These are phyloP conservation scores for Excalfactoria chinensis DNA, from an alignment of 2,113 vertebrate genomes.

Conservation along the genomic window DNA sequence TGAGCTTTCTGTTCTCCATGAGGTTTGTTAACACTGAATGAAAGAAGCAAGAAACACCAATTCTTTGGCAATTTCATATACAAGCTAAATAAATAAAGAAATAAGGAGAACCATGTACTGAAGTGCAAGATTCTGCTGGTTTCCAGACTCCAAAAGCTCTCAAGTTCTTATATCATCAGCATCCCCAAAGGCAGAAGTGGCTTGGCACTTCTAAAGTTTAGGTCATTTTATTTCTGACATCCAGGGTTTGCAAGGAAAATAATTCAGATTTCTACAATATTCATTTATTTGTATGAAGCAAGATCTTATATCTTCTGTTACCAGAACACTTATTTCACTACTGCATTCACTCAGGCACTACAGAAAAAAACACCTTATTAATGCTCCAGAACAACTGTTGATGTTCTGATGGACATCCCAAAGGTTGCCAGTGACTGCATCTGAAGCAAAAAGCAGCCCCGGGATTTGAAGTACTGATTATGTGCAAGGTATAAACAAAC, in stretches of 20 bases:
- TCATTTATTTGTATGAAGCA: background rate
- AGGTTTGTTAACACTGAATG: background rate
- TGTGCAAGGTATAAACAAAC: background rate
- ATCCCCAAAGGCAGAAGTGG: background rate
- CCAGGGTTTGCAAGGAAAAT: background rate
- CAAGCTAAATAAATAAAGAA: background rate
- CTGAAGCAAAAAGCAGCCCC: background rate
- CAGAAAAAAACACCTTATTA: background rate
- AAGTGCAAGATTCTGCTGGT: background rate
- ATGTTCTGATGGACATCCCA: conserved; percentile 12
- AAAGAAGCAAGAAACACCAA: background rate
- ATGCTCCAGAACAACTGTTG: conserved; percentile 30
- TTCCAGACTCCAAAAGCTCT: background rate
- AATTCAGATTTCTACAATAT: background rate
- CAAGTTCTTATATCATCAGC: background rate
- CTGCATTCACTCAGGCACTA: background rate
- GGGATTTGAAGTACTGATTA: background rate
- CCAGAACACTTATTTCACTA: background rate
- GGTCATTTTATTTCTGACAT: background rate
- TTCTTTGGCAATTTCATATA: background rate
- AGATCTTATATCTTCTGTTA: background rate
- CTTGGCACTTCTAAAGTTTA: background rate
- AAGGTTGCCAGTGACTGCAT: conserved; percentile 4
- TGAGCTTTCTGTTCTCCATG: background rate
- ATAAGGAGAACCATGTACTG: background rate